These are phyloP conservation scores for Andrena minutula DNA, from an alignment of 2,888 invertebrate genomes.

Conservation along the genomic window DNA sequence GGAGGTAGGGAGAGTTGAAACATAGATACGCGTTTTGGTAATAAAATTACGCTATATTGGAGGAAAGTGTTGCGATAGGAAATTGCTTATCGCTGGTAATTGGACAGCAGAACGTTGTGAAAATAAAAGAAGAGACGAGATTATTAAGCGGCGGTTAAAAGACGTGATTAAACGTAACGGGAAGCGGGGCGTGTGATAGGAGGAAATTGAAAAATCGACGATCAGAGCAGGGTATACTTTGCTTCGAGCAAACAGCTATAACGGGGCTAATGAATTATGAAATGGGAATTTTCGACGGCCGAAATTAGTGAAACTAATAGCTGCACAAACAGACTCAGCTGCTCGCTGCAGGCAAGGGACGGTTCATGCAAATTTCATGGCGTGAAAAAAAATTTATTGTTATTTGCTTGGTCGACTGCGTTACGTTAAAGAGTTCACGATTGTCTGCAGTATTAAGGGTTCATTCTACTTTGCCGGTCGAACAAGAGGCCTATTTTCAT, in stretches of 20 bases:
- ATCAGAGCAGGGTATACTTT: neutral
- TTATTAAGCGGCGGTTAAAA: neutral
- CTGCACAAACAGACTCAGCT: constrained; percentile 1
- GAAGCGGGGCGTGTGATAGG: neutral
- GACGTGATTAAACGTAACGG: constrained; percentile 24
- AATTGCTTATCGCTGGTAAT: constrained; percentile 57
- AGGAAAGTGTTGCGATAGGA: constrained; percentile 44
- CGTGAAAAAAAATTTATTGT: neutral
- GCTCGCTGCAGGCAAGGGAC: neutral
- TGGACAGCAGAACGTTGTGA: constrained; percentile 22
- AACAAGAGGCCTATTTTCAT: too few relatives aligned
- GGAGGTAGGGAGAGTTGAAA: constrained; percentile 14
- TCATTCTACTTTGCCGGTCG: too few relatives aligned
- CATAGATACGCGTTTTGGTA: constrained; percentile 52
- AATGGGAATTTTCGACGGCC: constrained; percentile 9
- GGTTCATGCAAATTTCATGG: neutral
- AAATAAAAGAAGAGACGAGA: neutral
- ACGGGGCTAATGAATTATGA: constrained; percentile 20
- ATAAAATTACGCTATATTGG: constrained; percentile 62
- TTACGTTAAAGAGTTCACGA: neutral
- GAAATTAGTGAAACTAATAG: constrained; percentile 21
- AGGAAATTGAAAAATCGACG: constrained; percentile 25
- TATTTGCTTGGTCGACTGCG: neutral
- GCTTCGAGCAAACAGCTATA: constrained; percentile 12
- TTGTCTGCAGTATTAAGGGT: too few relatives aligned